Base-by-base conservation (phyloP, 2,888 invertebrate genomes). In the Tiliacea citrago region DNA sequence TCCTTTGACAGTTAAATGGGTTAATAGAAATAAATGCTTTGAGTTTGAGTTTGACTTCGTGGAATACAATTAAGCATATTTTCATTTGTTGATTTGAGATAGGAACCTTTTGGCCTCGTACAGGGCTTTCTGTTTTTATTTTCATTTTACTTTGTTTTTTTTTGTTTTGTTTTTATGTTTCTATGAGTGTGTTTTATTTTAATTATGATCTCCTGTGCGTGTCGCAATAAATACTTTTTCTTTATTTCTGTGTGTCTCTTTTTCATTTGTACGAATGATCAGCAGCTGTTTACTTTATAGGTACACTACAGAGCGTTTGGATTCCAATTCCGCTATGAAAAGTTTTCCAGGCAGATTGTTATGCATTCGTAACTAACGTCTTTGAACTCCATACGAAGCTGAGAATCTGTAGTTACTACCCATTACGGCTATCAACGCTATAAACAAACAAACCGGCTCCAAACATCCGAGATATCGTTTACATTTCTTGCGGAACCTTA, bases 401-500 rank as follows among this genome's bases (percentile, higher is more conserved):
- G 45, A 24, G 66, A 57, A 60, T 58, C 8, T 5, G 47, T 53
- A 68, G 45, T 69, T 7, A 13, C 66, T 8, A 47, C 42, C 35
- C 10, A 68, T 45, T 65, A 74, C 13, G 6, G n/a, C 53, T 29
- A 65, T 47, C 49, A 68, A 83, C 53, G 35, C 68, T 47, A 61
- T 51, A 68, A 70, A 79, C 67, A 67, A 55, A 83, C 72, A 47
- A 81, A 68, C 84, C 67, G 73, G 80, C 49, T 69, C 21, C 18
- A 29, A 51, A 60, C 79, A 69, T 60, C 51, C 42, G 63, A 69
- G 63, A 70, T 74, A 76, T 76, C 65, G 39, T 57, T 68, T 57
- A 61, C 45, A 70, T 68, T 77, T 68, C 72, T 60, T 63, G 60
- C 66, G 68, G 81, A 75, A 86, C 83, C 72, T 73, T 82, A 75